These are phyloP conservation scores for Paratrypauchen microcephalus DNA, from an alignment of 2,797 vertebrate species.

Conservation along the genomic window DNA sequence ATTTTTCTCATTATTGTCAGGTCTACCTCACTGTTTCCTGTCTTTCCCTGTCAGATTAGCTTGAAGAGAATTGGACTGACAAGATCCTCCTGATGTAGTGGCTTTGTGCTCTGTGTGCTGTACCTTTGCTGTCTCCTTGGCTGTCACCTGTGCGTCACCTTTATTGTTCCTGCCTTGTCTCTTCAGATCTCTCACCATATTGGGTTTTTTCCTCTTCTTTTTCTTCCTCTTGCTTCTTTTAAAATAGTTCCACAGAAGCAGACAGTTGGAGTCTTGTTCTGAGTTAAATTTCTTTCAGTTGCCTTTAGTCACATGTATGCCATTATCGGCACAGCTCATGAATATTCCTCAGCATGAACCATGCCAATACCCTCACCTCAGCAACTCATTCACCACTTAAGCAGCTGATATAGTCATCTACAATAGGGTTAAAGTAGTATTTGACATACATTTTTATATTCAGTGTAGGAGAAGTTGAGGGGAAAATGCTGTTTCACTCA, in stretches of 20 bases:
- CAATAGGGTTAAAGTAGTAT: not conserved
- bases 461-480: not conserved
- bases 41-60: no score
- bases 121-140: conserved; percentile 2
- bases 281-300: not conserved
- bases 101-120: not conserved
- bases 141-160: conserved; percentile 8
- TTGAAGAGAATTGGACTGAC: not conserved
- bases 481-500: not conserved
- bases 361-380: not conserved
- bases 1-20: not conserved
- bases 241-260: conserved; percentile 34
- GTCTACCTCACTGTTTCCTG: not conserved
- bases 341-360: not conserved
- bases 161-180: conserved; percentile 9
- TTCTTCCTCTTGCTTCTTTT: conserved; percentile 51
- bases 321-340: not conserved
- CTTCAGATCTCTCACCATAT: not conserved
- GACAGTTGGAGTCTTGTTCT: not conserved
- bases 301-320: not conserved
- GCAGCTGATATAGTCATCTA: not conserved
- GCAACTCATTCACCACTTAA: not conserved
- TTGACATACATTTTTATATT: not conserved
- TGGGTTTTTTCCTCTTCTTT: not conserved
- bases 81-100: not conserved